Base-by-base conservation (phyloP, 37 sponge, comb jelly and placozoan species). In the Geodia barretti region DNA sequence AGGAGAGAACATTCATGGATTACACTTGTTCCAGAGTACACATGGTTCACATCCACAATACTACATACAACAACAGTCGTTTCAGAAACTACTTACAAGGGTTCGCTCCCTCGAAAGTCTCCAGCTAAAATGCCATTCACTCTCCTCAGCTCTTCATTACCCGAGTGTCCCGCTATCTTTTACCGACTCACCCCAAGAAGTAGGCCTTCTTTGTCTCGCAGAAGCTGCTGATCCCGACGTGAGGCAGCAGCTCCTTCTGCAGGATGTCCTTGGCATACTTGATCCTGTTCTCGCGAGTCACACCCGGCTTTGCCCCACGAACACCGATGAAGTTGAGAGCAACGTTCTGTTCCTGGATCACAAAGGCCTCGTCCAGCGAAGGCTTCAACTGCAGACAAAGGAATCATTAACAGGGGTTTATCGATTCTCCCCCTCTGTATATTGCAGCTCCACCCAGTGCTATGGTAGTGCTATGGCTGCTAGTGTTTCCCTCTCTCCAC, bases 131-230 rank as follows among this genome's bases (percentile, higher is more conserved):
- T n/a, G n/a, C n/a, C n/a, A n/a, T n/a, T n/a, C n/a, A n/a, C n/a
- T n/a, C n/a, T n/a, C n/a, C n/a, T n/a, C n/a, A n/a, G n/a, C n/a
- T n/a, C n/a, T n/a, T n/a, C n/a, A n/a, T n/a, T n/a, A n/a, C n/a
- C n/a, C n/a, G n/a, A n/a, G n/a, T n/a, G n/a, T n/a, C n/a, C n/a
- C n/a, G n/a, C n/a, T n/a, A n/a, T n/a, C n/a, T n/a, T 39, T 38
- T 33, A 7, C 29, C 20, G 4, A 70, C 88, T 61, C 60, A 94
- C 91, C 99, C 99, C 59, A 99, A 88, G 84, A 97, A 99, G 68
- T 99, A 99, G 8, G 99, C 99, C 64, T 99, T 99, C 90, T 97
- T 97, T 1, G 99, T 99, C 81, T 99, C 99, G 90, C 98, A 99
- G 79, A 95, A 99, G 47, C 96, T 95, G 64, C 97, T 92, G 76